Base-by-base conservation (phyloP, 2,888 invertebrate species). In the Ormyrus nitidulus region DNA sequence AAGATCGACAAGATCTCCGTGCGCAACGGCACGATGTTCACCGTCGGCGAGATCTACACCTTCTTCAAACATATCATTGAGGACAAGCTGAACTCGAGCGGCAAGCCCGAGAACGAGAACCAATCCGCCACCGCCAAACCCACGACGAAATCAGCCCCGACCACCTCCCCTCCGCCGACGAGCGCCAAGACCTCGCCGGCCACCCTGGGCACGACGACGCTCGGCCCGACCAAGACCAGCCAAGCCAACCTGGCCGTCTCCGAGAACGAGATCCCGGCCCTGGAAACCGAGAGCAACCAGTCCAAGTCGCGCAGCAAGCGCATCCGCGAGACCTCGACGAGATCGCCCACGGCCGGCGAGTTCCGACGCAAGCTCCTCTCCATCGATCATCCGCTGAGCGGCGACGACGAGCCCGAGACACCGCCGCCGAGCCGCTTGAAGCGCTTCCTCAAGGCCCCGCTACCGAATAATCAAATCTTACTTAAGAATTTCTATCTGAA, bases 21-120 rank as follows among this genome's bases (percentile, higher is more conserved):
- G 56, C 85, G 85, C 46, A 90, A 90, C 77, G 89, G 89, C 7
- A 90, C 89, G 68, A 88, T 85, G 13, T 89, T 90, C 78, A 89
- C 88, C n/a, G 86, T 89, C 0, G 88, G 87, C 76, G 89, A 90
- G 83, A 88, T 90, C 83, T 90, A 90, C 85, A 88, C 90, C 66
- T 89, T 90, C 85, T 89, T 90, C 85, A 90, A 89, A 89, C 90
- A 90, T 90, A 90, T 90, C 90, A 90, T 90, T 86, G 90, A 90
- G 72, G 86, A 88, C 83, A 89, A 87, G 85, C 83, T 90, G 81
- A 90, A 90, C 80, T 76, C 83, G 48, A 82, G 34, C 34, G 34
- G 84, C 5, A 84, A 83, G 34, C 19, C 19, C 6, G 70, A 73
- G 10, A 79, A 77, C n/a, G 83, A 84, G 53, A 77, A 4, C 4